Conservation (phyloP, 1,140 invertebrate species). For the Drosophila sp. region DNA sequence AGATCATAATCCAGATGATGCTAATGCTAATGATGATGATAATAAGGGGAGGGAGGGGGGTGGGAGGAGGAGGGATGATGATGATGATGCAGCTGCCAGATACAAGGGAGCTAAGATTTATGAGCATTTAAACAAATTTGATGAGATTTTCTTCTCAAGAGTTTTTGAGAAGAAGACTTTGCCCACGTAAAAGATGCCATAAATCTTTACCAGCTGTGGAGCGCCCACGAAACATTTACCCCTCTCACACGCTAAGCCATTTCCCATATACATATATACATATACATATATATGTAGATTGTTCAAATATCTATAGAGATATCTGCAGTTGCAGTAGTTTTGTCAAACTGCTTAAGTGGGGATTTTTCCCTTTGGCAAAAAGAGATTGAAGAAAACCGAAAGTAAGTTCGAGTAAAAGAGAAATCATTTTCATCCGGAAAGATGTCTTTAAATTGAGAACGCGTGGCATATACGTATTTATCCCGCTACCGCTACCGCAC, state of each 20-base stretch:
- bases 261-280: neutral
- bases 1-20: slow-evolving; percentile 21
- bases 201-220: slow-evolving; percentile 67
- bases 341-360: slow-evolving; percentile 78
- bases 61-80: neutral
- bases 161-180: slow-evolving; percentile 52
- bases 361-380: slow-evolving; percentile 49
- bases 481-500: neutral
- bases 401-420: neutral
- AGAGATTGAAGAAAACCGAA: slow-evolving; percentile 3
- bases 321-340: slow-evolving; percentile 49
- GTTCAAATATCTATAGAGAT: slow-evolving; percentile 9
- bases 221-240: slow-evolving; percentile 33
- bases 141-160: slow-evolving; percentile 71
- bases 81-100: slow-evolving; percentile 57
- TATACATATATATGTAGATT: slow-evolving; percentile 11
- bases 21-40: neutral
- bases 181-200: slow-evolving; percentile 74
- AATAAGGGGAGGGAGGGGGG: neutral
- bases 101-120: slow-evolving; percentile 55
- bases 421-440: slow-evolving; percentile 20
- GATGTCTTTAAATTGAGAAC: slow-evolving; percentile 25
- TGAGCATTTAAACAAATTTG: slow-evolving; percentile 81
- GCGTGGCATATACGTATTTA: slow-evolving; percentile 45
- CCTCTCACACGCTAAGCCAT: neutral